These are phyloP conservation scores for Propithecus coquereli DNA, from an alignment of 2,113 vertebrate species.

Conservation along the genomic window DNA sequence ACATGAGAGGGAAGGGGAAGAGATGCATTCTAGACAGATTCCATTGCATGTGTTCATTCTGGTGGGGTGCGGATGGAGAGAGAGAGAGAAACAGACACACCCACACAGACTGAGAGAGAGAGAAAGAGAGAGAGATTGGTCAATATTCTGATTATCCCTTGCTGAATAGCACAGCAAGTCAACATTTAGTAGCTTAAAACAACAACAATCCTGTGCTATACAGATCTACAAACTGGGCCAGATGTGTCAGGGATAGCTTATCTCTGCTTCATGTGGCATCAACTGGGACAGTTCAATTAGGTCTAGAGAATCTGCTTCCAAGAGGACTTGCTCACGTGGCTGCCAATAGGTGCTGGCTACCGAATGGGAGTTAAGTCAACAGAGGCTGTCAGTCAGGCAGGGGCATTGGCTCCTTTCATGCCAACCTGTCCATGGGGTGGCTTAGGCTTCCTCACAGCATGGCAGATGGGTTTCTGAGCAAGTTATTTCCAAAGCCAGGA, in stretches of 20 bases:
- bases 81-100: neutral
- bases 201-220: neutral
- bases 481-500: neutral
- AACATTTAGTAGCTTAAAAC: neutral
- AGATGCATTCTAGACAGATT: neutral
- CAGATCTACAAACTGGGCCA: neutral
- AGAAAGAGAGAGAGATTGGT: too few species aligned
- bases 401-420: neutral
- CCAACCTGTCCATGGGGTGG: too few species aligned
- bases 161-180: neutral
- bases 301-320: neutral
- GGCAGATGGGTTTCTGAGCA: neutral
- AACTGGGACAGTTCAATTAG: neutral
- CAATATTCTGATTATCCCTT: neutral
- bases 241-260: neutral
- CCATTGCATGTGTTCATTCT: neutral
- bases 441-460: neutral
- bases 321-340: neutral
- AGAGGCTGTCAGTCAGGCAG: neutral
- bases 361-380: neutral
- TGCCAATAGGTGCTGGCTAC: neutral
- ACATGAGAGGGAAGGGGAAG: neutral
- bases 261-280: neutral
- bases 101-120: too few species aligned
- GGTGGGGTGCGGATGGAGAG: neutral